Evolutionary conservation across 1,140 invertebrate species (phyloP).

Genomic region (Mactra quadrangularis): DNA sequence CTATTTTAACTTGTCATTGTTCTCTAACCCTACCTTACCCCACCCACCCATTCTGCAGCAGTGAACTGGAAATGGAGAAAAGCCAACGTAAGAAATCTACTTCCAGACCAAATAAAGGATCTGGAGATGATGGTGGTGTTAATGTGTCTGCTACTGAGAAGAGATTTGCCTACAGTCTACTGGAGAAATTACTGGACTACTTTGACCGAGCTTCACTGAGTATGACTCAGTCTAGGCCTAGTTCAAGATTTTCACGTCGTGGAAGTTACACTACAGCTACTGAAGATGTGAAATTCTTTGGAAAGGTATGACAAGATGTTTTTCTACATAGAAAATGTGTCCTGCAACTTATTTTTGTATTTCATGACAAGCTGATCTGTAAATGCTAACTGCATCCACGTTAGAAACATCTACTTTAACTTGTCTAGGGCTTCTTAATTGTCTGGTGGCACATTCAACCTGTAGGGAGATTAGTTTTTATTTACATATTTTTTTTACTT

Average conservation of each 20-base stretch:
- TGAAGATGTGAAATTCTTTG: conserved; percentile 99
- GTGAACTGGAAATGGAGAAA: conserved; percentile 68
- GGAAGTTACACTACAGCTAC: conserved; percentile 97
- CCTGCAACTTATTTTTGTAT: too few species aligned
- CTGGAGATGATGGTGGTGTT: conserved; percentile 78
- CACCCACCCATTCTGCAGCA: conserved; percentile 54
- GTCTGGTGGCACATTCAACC: too few species aligned
- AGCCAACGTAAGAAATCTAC: conserved; percentile 62
- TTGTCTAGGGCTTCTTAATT: too few species aligned
- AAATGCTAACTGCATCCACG: too few species aligned
- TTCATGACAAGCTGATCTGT: too few species aligned
- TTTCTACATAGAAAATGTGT: too few species aligned
- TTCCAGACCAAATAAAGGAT: conserved; percentile 77
- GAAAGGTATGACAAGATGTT: conserved; percentile 89
- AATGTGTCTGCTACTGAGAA: conserved; percentile 81
- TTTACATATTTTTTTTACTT: too few species aligned
- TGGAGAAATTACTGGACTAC: conserved; percentile 99
- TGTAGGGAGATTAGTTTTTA: too few species aligned
- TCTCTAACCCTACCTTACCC: conserved; percentile 2
- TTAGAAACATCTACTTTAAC: too few species aligned
- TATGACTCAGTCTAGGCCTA: conserved; percentile 98
- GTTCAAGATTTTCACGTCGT: conserved; percentile 95
- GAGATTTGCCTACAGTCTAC: conserved; percentile 95
- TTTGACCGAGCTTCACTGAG: conserved; percentile 98
- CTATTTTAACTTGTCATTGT: conserved; percentile 40